These are phyloP conservation scores for Holothuria glaberrima DNA, from an alignment of 35 echinoderm and acorn worm genomes.

Conservation along the genomic window DNA sequence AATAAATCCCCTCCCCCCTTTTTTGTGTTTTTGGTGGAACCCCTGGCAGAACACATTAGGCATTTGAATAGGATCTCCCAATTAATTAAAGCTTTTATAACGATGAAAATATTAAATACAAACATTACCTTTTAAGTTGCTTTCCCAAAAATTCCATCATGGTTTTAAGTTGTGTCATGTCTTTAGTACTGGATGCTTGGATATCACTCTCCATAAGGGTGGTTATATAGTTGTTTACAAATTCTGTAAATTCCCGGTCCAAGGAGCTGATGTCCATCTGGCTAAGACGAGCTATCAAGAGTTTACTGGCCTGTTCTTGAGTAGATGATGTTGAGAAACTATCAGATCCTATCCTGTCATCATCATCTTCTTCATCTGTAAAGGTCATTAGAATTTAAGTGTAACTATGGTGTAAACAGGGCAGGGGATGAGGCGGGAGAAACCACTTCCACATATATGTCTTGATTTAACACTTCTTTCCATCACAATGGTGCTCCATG, in stretches of 20 bases:
- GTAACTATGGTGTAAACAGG: no score
- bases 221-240: constrained; percentile 61
- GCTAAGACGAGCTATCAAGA: constrained; percentile 51
- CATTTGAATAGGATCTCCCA: no score
- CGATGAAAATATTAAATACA: no score
- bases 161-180: constrained; percentile 43
- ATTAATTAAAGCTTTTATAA: no score
- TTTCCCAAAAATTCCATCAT: constrained; percentile 55
- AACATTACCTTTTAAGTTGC: background rate
- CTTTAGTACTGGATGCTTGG: constrained; percentile 49
- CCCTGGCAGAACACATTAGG: no score
- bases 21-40: no score
- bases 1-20: no score
- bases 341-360: constrained; percentile 35
- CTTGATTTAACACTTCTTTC: no score
- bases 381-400: background rate
- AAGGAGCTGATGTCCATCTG: constrained; percentile 50
- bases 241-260: constrained; percentile 45
- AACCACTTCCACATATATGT: no score
- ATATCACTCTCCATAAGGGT: constrained; percentile 49
- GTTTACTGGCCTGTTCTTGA: constrained; percentile 35
- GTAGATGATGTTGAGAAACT: background rate
- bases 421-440: no score
- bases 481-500: no score
- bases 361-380: constrained; percentile 54